phyloP scores from a whole-genome alignment of 37 sponge, comb jelly and placozoan species.

The Haliclona indistincta region DNA sequence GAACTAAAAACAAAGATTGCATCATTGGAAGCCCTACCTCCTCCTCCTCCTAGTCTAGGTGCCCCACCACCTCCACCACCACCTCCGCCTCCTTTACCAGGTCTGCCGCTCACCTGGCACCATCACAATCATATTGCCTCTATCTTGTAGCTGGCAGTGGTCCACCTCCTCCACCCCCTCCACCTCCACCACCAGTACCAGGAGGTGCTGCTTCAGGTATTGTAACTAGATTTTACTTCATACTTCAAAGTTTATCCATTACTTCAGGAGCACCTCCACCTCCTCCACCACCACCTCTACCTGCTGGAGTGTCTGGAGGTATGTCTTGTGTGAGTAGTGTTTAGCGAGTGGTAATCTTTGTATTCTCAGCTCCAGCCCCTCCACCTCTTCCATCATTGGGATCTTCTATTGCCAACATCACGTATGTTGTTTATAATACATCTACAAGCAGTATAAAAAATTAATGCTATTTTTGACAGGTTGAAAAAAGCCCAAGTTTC shows the following conservation, averaged over 20 bases:
- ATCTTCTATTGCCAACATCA: slow-evolving; percentile 1
- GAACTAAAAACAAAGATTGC: slow-evolving; percentile 48
- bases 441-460: background rate
- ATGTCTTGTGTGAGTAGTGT: background rate
- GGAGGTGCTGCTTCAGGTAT: background rate
- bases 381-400: slow-evolving; percentile 9
- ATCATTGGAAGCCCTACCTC: slow-evolving; percentile 5
- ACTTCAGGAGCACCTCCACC: background rate
- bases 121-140: slow-evolving; percentile 19
- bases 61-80: slow-evolving; percentile 34
- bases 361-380: slow-evolving; percentile 8
- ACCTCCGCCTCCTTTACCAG: slow-evolving; percentile 53
- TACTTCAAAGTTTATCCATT: background rate
- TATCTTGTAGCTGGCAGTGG: slow-evolving; percentile 2
- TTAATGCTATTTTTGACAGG: background rate
- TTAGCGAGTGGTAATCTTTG: background rate
- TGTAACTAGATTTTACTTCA: background rate
- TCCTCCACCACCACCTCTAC: slow-evolving; percentile 63
- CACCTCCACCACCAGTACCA: slow-evolving; percentile 9
- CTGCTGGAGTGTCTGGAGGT: slow-evolving; percentile 18
- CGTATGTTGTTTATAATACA: background rate
- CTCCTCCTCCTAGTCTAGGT: slow-evolving; percentile 9
- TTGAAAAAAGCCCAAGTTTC: background rate
- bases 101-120: slow-evolving; percentile 7
- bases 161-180: slow-evolving; percentile 31